A percentile compares a stretch with the other conserved stretches of the same genome.
Evolutionary conservation across 37 sponge, comb jelly and placozoan genomes (phyloP).

Genomic region (Theonella swinhoei): DNA sequence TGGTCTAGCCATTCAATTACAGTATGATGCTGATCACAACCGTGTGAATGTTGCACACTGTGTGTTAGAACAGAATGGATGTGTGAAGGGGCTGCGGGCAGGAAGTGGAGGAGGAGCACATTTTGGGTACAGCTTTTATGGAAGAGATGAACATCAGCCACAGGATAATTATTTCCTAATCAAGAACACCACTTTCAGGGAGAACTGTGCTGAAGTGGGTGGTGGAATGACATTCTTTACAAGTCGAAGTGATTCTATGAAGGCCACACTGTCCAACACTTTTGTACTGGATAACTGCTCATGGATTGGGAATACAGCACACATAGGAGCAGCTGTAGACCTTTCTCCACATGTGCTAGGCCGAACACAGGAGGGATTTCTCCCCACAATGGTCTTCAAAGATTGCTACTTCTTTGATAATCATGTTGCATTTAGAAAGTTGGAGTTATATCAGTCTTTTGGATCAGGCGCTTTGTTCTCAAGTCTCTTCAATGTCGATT

Average conservation of each 20-base stretch:
- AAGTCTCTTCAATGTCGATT: constrained; percentile 24
- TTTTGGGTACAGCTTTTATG: neutral
- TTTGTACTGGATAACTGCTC: constrained; percentile 1
- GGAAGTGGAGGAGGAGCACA: constrained; percentile 9
- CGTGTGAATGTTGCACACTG: neutral
- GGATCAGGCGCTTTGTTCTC: neutral
- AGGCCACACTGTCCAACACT: neutral
- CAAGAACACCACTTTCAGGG: neutral
- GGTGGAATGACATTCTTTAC: constrained; percentile 11
- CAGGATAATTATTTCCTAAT: neutral
- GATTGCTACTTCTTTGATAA: neutral
- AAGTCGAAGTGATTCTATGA: neutral
- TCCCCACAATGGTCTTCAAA: neutral
- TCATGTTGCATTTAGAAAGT: too few species aligned
- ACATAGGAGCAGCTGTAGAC: constrained; percentile 10
- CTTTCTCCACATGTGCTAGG: constrained; percentile 10
- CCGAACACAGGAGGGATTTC: neutral
- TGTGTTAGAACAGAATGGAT: constrained; percentile 5
- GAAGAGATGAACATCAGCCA: neutral
- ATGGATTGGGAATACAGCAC: neutral
- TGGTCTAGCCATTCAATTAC: constrained; percentile 7
- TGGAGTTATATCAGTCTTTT: neutral
- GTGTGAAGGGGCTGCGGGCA: neutral
- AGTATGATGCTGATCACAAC: neutral
- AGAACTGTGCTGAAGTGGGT: constrained; percentile 10